Evolutionary conservation across 2,113 vertebrate species (phyloP).

Genomic region (Pandion haliaetus): DNA sequence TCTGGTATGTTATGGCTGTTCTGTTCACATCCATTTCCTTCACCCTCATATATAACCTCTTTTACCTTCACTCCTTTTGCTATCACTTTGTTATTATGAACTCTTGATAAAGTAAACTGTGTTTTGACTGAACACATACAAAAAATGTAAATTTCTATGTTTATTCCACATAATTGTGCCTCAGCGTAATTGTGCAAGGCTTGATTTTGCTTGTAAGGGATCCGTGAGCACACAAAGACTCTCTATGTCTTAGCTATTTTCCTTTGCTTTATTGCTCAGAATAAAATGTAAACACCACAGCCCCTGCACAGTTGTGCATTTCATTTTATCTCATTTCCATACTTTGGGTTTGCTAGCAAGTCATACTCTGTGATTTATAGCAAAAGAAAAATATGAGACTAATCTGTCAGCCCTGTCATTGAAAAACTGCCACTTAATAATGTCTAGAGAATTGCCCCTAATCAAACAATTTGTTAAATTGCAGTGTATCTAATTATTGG

Average conservation of each 20-base stretch:
- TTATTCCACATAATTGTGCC: background rate
- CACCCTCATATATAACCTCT: background rate
- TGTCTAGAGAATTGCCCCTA: background rate
- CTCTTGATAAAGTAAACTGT: background rate
- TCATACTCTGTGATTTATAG: background rate
- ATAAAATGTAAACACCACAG: background rate
- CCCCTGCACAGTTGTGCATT: background rate
- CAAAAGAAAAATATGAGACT: background rate
- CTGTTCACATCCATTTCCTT: background rate
- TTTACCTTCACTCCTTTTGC: background rate
- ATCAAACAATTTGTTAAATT: slow-evolving; percentile 28
- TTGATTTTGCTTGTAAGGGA: background rate
- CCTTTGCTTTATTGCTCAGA: background rate
- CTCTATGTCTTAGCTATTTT: background rate
- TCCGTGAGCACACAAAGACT: background rate
- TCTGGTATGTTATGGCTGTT: background rate
- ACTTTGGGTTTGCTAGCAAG: background rate
- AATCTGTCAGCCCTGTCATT: background rate
- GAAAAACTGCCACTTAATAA: background rate
- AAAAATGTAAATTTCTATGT: background rate
- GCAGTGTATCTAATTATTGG: background rate
- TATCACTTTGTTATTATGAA: background rate
- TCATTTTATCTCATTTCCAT: background rate
- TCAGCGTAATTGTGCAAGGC: background rate
- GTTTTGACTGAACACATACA: background rate